phyloP scores from a whole-genome alignment of 2,888 invertebrate genomes.

The Ceriagrion tenellum region DNA sequence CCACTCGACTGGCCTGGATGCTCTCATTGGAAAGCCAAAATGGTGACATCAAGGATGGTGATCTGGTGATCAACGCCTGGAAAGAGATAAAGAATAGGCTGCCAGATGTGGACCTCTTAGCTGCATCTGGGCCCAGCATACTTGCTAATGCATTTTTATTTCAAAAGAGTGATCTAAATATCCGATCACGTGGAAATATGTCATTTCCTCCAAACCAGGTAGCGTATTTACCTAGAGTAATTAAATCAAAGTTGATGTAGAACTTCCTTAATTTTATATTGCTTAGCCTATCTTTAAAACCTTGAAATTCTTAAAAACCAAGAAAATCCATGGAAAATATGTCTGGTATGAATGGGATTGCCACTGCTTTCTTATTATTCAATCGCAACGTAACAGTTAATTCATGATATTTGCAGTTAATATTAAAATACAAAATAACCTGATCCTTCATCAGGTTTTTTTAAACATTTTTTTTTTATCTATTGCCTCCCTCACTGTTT shows the following conservation, averaged over 20 bases:
- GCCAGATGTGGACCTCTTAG: slow-evolving; percentile 35
- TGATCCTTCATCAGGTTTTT: no score
- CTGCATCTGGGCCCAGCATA: background rate
- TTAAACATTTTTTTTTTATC: background rate
- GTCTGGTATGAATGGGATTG: no score
- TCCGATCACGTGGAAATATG: background rate
- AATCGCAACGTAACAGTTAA: no score
- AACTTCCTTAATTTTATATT: no score
- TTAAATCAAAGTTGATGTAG: no score
- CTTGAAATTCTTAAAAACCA: no score
- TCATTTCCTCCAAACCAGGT: background rate
- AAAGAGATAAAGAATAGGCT: slow-evolving; percentile 15
- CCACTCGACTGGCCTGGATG: slow-evolving; percentile 80
- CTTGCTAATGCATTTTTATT: slow-evolving; percentile 44
- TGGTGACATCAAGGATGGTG: background rate
- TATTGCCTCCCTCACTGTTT: background rate
- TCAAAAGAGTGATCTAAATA: background rate
- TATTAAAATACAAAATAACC: no score
- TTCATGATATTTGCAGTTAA: no score
- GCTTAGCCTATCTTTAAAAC: no score
- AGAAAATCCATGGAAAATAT: no score
- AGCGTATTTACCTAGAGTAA: no score
- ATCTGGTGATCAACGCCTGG: background rate
- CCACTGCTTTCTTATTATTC: no score
- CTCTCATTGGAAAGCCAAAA: slow-evolving; percentile 76